phyloP scores from a whole-genome alignment of 2,113 vertebrate genomes.

The Gymnobelideus leadbeateri region DNA sequence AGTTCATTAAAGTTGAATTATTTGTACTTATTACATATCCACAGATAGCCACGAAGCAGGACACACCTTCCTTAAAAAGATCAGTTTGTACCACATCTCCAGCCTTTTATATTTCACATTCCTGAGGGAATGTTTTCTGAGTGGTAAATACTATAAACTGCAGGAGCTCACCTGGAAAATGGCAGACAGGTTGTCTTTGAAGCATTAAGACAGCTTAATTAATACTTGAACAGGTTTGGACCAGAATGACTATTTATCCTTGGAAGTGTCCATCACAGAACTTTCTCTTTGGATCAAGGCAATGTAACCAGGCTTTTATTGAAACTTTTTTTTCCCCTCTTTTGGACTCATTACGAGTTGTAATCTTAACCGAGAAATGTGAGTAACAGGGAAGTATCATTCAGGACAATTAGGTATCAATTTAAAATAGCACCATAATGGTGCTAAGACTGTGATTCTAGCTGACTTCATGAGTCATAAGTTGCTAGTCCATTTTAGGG shows the following conservation, averaged over 20 bases:
- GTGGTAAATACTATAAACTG: background rate
- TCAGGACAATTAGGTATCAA: slow-evolving; percentile 17
- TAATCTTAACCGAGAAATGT: too few relatives aligned
- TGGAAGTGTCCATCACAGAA: background rate
- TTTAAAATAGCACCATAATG: slow-evolving; percentile 28
- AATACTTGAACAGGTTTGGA: background rate
- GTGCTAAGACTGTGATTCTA: background rate
- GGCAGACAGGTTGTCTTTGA: background rate
- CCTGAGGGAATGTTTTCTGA: background rate
- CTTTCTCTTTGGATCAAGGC: background rate
- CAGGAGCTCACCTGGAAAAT: background rate
- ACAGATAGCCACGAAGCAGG: background rate
- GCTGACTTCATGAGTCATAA: background rate
- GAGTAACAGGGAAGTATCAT: background rate
- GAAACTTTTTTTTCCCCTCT: background rate
- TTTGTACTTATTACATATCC: background rate
- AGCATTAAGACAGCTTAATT: background rate
- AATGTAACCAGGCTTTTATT: background rate
- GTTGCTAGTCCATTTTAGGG: background rate
- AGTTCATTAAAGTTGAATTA: background rate
- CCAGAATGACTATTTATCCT: background rate
- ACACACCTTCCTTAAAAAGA: background rate
- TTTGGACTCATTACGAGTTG: background rate
- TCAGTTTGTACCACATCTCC: background rate
- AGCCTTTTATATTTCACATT: background rate